A percentile compares a stretch with the other conserved stretches of the same genome.
Evolutionary conservation across 1,140 invertebrate species (phyloP).

Genomic region (Steinernema feltiae): DNA sequence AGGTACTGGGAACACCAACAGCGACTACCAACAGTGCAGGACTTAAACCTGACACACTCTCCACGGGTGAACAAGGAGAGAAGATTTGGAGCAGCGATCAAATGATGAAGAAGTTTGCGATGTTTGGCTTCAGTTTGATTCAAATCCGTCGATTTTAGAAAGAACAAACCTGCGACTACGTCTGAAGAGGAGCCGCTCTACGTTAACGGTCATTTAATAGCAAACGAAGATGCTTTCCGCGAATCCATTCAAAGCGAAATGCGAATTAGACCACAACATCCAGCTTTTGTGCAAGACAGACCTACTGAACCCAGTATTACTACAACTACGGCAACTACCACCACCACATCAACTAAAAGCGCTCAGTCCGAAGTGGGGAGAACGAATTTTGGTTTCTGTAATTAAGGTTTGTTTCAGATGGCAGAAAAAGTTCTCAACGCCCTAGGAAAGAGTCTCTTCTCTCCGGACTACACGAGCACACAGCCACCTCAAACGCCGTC

Average conservation of each 20-base stretch:
- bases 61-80: not conserved
- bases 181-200: not conserved
- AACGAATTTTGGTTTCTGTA: not conserved
- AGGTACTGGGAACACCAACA: not conserved
- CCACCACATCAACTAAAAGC: not conserved
- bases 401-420: not conserved
- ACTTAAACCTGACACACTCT: not conserved
- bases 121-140: not conserved
- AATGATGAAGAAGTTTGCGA: not conserved
- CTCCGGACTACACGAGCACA: not conserved
- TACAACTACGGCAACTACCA: not conserved
- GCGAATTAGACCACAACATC: not conserved
- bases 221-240: not conserved
- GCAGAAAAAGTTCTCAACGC: slow-evolving; percentile 1
- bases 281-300: not conserved
- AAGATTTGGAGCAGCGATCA: not conserved
- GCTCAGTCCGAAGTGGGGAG: not conserved
- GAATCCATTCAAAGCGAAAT: not conserved
- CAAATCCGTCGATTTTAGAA: not conserved
- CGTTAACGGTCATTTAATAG: not conserved
- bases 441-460: slow-evolving; percentile 4
- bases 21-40: not conserved
- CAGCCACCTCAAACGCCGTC: not conserved
- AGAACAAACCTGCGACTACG: not conserved
- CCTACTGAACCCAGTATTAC: not conserved